Percentiles rank a stretch among this genome's conserved stretches.
phyloP scores from a whole-genome alignment of 2,888 invertebrate species.

The Eupithecia centaureata region DNA sequence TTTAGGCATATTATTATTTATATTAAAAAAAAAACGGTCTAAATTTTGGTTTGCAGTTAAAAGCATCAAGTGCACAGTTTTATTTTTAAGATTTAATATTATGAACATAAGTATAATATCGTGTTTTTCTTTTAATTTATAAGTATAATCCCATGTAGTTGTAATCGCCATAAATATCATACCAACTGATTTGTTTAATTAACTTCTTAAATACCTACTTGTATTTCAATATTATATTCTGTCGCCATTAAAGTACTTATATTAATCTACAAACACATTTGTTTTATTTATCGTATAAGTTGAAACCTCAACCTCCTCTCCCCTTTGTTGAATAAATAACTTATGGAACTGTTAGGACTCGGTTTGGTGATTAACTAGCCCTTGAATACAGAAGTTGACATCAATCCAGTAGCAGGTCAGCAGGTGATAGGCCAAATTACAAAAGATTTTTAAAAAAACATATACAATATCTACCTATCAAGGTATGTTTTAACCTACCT shows the following conservation, averaged over 20 bases:
- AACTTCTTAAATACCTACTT: conserved; percentile 69
- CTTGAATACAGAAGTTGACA: too few relatives aligned
- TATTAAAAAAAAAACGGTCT: not conserved
- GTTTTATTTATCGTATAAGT: conserved; percentile 25
- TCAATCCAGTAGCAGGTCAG: too few relatives aligned
- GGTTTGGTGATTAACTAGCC: too few relatives aligned
- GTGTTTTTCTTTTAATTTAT: conserved; percentile 72
- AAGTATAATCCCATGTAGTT: conserved; percentile 68
- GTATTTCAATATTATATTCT: conserved; percentile 78
- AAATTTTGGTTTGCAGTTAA: not conserved
- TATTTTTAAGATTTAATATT: conserved; percentile 5
- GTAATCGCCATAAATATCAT: conserved; percentile 66
- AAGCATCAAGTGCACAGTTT: not conserved
- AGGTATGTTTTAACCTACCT: too few relatives aligned
- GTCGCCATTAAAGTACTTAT: conserved; percentile 73
- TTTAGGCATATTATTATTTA: not conserved
- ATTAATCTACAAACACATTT: conserved; percentile 56
- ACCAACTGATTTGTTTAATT: conserved; percentile 66
- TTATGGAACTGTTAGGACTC: too few relatives aligned
- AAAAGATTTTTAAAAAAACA: too few relatives aligned
- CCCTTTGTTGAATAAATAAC: too few relatives aligned
- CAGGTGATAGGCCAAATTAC: too few relatives aligned
- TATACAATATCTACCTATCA: too few relatives aligned
- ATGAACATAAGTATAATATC: conserved; percentile 58
- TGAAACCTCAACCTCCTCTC: not conserved